Percentiles rank a stretch among this genome's conserved stretches.
phyloP scores from a whole-genome alignment of 2,888 invertebrate species.

The Xestoiulus laeticollis region DNA sequence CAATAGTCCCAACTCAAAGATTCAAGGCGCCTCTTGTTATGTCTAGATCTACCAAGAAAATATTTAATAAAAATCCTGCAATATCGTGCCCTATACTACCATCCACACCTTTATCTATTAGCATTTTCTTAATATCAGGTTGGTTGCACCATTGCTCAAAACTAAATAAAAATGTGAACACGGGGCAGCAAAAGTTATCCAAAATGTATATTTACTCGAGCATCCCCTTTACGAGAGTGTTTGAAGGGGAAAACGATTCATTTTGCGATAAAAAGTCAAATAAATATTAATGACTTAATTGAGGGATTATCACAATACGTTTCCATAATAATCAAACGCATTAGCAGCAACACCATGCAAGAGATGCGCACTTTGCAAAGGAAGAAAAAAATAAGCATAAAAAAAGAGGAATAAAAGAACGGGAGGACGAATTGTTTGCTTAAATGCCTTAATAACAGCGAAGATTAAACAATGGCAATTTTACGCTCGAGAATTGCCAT shows the following conservation, averaged over 20 bases:
- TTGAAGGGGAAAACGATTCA: too few relatives aligned
- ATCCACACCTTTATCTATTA: not conserved
- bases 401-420: not conserved
- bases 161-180: too few relatives aligned
- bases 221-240: too few relatives aligned
- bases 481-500: constrained; percentile 4
- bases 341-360: not conserved
- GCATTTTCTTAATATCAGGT: too few relatives aligned
- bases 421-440: not conserved
- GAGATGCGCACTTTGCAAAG: not conserved
- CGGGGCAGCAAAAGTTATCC: too few relatives aligned
- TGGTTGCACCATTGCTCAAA: too few relatives aligned
- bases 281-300: not conserved
- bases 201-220: too few relatives aligned
- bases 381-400: not conserved
- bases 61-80: not conserved
- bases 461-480: constrained; percentile 37
- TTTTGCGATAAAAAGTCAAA: too few relatives aligned
- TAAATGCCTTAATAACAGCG: constrained; percentile 32
- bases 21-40: too few relatives aligned
- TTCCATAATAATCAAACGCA: not conserved
- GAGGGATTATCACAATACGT: not conserved
- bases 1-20: too few relatives aligned
- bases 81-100: not conserved
- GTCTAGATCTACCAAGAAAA: not conserved